Evolutionary conservation across 2,797 vertebrate genomes (phyloP).

Genomic region (Bucorvus abyssinicus): DNA sequence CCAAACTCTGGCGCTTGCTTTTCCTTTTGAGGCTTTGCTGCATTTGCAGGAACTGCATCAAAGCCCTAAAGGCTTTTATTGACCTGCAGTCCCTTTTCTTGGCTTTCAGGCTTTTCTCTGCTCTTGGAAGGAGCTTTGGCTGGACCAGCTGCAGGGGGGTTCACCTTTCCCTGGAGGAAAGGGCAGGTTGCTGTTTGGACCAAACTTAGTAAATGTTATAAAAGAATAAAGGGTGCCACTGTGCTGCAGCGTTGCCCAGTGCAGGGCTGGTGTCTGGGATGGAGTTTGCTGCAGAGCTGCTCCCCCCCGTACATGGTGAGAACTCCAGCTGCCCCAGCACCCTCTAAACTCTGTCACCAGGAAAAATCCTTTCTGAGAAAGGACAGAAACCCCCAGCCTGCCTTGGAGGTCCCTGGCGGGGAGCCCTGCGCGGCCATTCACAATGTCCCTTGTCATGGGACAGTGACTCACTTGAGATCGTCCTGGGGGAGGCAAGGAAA

Average conservation of each 20-base stretch:
- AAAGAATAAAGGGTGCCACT: not conserved
- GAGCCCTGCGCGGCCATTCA: not conserved
- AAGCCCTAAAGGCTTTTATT: not conserved
- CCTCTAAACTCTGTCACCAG: not conserved
- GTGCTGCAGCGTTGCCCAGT: not conserved
- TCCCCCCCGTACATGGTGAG: fast-evolving
- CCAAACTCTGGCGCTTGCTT: not conserved
- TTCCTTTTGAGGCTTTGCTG: not conserved
- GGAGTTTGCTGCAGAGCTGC: not conserved
- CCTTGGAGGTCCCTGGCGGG: not conserved
- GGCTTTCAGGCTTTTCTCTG: not conserved
- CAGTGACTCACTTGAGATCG: not conserved
- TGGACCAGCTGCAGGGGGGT: not conserved
- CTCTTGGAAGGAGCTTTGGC: not conserved
- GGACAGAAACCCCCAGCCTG: not conserved
- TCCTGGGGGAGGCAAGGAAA: not conserved
- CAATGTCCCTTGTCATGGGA: not conserved
- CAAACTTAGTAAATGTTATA: fast-evolving
- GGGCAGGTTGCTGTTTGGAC: not conserved
- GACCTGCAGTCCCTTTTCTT: not conserved
- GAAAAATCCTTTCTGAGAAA: not conserved
- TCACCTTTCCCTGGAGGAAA: not conserved
- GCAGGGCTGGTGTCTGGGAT: not conserved
- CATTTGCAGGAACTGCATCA: fast-evolving
- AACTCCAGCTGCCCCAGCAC: not conserved